Conservation (phyloP, 2,888 invertebrate genomes). For the Ectemnius lituratus region DNA sequence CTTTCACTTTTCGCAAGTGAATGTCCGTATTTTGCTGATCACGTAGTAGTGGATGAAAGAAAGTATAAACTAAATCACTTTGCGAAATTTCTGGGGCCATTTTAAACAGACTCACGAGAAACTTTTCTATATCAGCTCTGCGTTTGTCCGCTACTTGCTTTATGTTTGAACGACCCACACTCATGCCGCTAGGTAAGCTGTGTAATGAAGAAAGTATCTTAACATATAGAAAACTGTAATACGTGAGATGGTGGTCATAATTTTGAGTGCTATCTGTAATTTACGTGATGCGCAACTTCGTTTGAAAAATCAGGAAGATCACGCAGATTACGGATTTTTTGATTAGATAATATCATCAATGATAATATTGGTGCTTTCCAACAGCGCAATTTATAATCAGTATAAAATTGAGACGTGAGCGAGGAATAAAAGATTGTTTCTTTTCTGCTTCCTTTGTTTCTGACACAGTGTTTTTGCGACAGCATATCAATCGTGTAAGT, state of each 20-base stretch:
- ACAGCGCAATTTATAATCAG: slow-evolving; percentile 17
- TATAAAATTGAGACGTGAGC: too few relatives aligned
- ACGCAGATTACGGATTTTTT: background rate
- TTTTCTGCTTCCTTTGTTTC: too few relatives aligned
- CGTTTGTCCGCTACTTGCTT: slow-evolving; percentile 96
- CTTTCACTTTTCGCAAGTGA: slow-evolving; percentile 87
- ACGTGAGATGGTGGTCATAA: background rate
- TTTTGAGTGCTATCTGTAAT: background rate
- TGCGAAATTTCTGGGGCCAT: slow-evolving; percentile 97
- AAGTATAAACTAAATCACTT: slow-evolving; percentile 97
- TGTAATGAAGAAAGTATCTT: background rate
- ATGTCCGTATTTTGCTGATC: slow-evolving; percentile 95
- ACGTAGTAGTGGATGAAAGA: slow-evolving; percentile 96
- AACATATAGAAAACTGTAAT: background rate
- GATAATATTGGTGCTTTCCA: slow-evolving; percentile 27
- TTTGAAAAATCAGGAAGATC: background rate
- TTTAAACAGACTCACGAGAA: slow-evolving; percentile 90
- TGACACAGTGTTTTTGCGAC: too few relatives aligned
- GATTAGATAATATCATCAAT: slow-evolving; percentile 47
- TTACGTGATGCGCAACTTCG: background rate
- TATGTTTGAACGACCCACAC: slow-evolving; percentile 95
- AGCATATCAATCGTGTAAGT: too few relatives aligned
- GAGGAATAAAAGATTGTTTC: too few relatives aligned
- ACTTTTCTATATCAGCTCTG: slow-evolving; percentile 92
- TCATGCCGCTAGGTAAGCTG: slow-evolving; percentile 86